Base-by-base conservation (phyloP, 1,140 invertebrate genomes). In the Psilanteris sp. region DNA sequence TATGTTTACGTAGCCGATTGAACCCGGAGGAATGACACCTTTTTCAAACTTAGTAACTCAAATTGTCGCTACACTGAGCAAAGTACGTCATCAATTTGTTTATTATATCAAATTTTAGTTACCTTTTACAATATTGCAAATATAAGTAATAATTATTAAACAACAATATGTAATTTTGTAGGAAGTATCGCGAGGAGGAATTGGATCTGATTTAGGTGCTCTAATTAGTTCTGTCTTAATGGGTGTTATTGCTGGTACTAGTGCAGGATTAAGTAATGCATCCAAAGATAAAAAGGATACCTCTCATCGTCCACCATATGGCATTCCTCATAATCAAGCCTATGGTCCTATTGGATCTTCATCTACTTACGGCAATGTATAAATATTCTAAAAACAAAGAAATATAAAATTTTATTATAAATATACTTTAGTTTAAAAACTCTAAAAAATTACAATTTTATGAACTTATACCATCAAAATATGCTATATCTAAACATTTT, bases 171-270 rank as follows among this genome's bases (percentile, higher is more conserved):
- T 24, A 37, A 3, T 59, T 43, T 61, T 37, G 10, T 6, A 85
- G 84, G 81, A 85, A 73, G 44, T 79, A 2, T 46, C 76, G 46
- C 10, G 36, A 46, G 86, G 80, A 37, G 59, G 57, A 16, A 15
- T 22, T 8, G 79, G 80, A n/a, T 77, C 81, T 0, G 87, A 88
- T 18, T 0, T 88, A 0, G 79, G 79, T 1, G 72, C 74, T 3
- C 20, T 88, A 2, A 66, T 89, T n/a, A 78, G 80, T 5, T 77
- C 83, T 0, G 48, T 89, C 8, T 57, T 88, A 5, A 76, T 83
- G 7, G 87, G 87, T 9, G 44, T 82, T 0, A 46, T 85, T 3
- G 78, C 85, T 6, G 87, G 87, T 0, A 72, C 83, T 0, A 88
- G 86, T 29, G 81, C 83, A 2, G 85, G 85, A 7, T 68, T 84